These are phyloP conservation scores for Hyalella azteca DNA, from an alignment of 2,888 invertebrate genomes.

Conservation along the genomic window DNA sequence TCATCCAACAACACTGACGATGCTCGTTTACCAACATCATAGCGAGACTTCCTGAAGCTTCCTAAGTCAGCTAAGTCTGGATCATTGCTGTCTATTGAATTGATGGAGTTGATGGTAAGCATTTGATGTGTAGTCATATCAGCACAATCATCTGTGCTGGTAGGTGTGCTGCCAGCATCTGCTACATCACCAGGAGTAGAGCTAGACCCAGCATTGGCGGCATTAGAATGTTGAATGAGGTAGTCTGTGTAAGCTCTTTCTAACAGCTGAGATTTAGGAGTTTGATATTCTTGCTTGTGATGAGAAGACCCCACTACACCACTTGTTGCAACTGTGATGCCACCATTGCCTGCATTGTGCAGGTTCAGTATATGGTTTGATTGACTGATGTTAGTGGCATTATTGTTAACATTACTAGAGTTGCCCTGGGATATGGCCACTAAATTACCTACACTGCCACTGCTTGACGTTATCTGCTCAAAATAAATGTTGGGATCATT, in stretches of 20 bases:
- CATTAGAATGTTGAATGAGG: slow-evolving; percentile 15
- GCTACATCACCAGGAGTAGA: slow-evolving; percentile 41
- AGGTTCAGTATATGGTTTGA: neutral
- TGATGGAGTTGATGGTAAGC: neutral
- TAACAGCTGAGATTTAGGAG: slow-evolving; percentile 54
- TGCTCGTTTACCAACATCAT: neutral
- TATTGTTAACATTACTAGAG: neutral
- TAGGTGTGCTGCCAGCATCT: neutral
- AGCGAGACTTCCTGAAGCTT: neutral
- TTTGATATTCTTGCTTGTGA: slow-evolving; percentile 52
- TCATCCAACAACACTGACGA: neutral
- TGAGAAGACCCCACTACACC: slow-evolving; percentile 42
- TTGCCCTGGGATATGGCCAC: neutral
- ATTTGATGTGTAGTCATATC: slow-evolving; percentile 3
- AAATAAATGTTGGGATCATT: slow-evolving; percentile 55
- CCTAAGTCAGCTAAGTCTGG: neutral
- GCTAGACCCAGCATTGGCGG: slow-evolving; percentile 23
- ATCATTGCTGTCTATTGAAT: neutral
- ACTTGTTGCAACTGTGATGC: neutral
- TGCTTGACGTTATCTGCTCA: slow-evolving; percentile 54
- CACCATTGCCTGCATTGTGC: neutral
- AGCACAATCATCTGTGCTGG: neutral
- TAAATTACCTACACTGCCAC: slow-evolving; percentile 11
- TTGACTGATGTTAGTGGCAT: neutral
- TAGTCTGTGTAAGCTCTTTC: slow-evolving; percentile 52